These are phyloP conservation scores for Aporophyla lueneburgensis DNA, from an alignment of 2,888 invertebrate species.

Conservation along the genomic window DNA sequence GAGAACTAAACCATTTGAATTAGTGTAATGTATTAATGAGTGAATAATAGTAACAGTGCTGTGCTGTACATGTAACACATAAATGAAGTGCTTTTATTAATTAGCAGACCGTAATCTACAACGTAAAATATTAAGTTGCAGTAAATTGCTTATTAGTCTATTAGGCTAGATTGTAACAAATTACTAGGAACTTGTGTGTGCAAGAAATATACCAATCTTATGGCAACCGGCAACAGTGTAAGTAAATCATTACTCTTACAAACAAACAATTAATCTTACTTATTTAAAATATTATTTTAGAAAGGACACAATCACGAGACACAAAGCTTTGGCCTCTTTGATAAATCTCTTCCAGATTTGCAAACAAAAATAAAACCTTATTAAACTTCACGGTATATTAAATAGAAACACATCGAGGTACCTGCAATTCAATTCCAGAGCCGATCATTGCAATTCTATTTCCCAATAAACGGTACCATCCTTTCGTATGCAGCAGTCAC, in stretches of 20 bases:
- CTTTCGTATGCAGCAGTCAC: conserved; percentile 60
- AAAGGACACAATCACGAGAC: background rate
- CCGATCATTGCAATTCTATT: conserved; percentile 45
- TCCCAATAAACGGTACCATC: conserved; percentile 44
- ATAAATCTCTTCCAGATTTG: background rate
- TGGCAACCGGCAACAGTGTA: background rate
- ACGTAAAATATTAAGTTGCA: no score
- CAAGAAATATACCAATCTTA: background rate
- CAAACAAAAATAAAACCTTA: background rate
- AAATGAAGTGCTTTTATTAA: no score
- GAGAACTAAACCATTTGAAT: no score
- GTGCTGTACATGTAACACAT: no score
- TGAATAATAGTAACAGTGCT: no score
- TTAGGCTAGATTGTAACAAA: no score
- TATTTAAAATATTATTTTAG: background rate
- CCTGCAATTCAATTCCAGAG: conserved; percentile 31
- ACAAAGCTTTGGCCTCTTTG: background rate
- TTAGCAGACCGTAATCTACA: no score
- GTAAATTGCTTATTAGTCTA: no score
- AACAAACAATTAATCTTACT: background rate
- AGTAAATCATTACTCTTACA: background rate
- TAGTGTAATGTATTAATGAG: no score
- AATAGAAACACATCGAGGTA: background rate
- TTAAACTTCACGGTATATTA: background rate
- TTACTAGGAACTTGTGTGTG: no score